Conservation (phyloP, 2,888 invertebrate species). For the Pecten maximus region DNA sequence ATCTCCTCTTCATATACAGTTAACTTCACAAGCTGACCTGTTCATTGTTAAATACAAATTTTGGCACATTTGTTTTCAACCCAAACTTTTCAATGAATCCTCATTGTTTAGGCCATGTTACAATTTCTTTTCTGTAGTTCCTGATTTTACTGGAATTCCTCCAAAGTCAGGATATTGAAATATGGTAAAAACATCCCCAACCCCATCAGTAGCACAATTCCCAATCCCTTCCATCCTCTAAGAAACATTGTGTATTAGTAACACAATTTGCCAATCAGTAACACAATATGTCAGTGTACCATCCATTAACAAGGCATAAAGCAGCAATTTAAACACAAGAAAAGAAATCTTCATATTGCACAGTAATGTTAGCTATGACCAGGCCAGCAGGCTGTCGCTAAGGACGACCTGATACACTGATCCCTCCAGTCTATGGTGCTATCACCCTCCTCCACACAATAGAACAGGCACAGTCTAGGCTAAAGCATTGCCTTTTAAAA, state of each 20-base stretch:
- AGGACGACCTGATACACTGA: neutral
- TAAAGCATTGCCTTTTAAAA: conserved; percentile 17
- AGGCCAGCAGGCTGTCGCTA: neutral
- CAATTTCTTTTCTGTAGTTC: neutral
- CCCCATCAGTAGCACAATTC: neutral
- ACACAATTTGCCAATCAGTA: neutral
- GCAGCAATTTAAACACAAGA: neutral
- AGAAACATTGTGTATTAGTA: neutral
- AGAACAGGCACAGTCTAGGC: neutral
- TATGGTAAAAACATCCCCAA: neutral
- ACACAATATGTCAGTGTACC: neutral
- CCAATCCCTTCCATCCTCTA: neutral
- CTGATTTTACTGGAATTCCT: neutral
- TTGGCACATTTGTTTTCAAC: neutral
- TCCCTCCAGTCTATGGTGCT: neutral
- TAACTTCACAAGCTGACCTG: neutral
- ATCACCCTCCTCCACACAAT: neutral
- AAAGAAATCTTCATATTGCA: neutral
- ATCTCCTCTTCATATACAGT: neutral
- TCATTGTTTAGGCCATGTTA: neutral
- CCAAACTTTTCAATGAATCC: neutral
- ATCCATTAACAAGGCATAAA: neutral
- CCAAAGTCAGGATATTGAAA: neutral
- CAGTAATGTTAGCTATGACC: neutral
- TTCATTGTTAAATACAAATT: neutral